Base-by-base conservation (phyloP, 2,797 vertebrate species). In the Clangula hyemalis region DNA sequence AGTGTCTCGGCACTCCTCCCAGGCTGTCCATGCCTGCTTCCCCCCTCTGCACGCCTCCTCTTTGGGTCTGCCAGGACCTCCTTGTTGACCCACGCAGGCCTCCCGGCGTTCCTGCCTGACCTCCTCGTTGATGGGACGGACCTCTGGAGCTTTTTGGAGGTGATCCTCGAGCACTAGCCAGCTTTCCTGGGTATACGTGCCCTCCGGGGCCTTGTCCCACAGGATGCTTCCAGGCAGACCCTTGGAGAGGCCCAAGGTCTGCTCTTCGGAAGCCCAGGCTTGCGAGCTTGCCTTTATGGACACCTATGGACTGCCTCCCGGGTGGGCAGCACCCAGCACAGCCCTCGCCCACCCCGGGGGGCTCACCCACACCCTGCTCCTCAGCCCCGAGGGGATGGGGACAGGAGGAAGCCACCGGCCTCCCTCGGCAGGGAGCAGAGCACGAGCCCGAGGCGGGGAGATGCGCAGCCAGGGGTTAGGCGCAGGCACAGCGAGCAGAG, bases 321-420 rank as follows among this genome's bases (percentile, higher is more conserved):
- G n/a, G 22, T 13, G 3, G 34, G 68, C 28, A 28, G 39, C 47
- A 18, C 39, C 17, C 1, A 75, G 66, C 62, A 90, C 36, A 78
- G 43, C 71, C 58, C 0, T 0, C 45, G 65, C 68, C 0, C 7
- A 56, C 22, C 56, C n/a, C 0, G 0, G 21, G 20, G 36, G 19
- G 43, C 82, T 71, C 38, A 45, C 61, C n/a, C 43, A 58, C 41
- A 61, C 24, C 64, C 58, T 43, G 7, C 22, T 72, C 28, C 85
- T 85, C 61, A 61, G 36, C 38, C 49, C 58, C 22, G 10, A 56
- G 28, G 32, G 16, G 65, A 71, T 24, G 2, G 1, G 39, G 58
- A 22, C 69, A 95, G 41, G 71, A 81, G 64, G 65, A 77, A 74
- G 54, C 3, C 3, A 81, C 4, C 16, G 49, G 72, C 85, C 60